phyloP scores from a whole-genome alignment of 1,140 invertebrate species.

The Platyscapa corneri region DNA sequence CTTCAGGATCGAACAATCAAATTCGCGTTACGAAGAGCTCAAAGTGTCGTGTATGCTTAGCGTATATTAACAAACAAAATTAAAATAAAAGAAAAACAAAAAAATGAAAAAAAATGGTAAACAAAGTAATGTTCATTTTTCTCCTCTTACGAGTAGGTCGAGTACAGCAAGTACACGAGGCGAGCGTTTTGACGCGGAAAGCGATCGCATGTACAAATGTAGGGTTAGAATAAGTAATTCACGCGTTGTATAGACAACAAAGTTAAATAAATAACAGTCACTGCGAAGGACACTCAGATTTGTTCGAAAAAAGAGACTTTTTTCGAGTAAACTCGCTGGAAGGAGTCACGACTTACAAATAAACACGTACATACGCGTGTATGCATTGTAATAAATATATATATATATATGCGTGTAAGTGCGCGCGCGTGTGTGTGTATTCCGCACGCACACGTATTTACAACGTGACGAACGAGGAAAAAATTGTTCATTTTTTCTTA shows the following conservation, averaged over 20 bases:
- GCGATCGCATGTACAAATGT: constrained; percentile 16
- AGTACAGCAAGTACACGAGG: neutral
- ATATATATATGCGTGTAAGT: neutral
- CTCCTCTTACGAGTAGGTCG: constrained; percentile 22
- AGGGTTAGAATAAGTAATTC: constrained; percentile 30
- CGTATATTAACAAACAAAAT: constrained; percentile 23
- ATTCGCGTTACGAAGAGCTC: constrained; percentile 36
- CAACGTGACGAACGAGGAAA: neutral
- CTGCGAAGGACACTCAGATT: constrained; percentile 50
- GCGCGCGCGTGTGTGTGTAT: neutral
- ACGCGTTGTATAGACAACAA: constrained; percentile 23
- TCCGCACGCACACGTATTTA: neutral
- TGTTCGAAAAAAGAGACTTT: constrained; percentile 26
- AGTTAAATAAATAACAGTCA: constrained; percentile 32
- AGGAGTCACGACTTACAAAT: neutral
- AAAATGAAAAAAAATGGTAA: neutral
- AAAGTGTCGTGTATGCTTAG: constrained; percentile 41
- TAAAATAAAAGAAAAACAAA: neutral
- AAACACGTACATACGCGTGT: too few relatives aligned
- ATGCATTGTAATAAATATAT: neutral
- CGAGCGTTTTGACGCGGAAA: constrained; percentile 11
- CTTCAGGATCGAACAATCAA: constrained; percentile 43
- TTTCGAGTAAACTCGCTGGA: constrained; percentile 25
- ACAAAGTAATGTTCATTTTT: constrained; percentile 41
- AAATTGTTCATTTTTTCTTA: constrained; percentile 43